A percentile compares a stretch with the other conserved stretches of the same genome.
phyloP scores from a whole-genome alignment of 2,888 invertebrate genomes.

The Cerastis rubricosa region DNA sequence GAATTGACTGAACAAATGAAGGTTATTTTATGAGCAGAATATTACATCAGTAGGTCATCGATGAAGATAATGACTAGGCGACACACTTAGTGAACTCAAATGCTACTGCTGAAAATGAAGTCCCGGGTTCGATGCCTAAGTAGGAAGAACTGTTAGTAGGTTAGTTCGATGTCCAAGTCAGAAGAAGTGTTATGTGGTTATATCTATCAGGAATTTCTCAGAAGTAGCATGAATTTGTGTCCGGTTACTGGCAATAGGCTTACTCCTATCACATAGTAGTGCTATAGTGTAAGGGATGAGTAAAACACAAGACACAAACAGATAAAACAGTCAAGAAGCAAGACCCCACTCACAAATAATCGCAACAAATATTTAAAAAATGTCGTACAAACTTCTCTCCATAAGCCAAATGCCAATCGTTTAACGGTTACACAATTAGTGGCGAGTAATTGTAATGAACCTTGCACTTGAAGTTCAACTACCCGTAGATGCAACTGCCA shows the following conservation, averaged over 20 bases:
- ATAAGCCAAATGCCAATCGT: conserved; percentile 19
- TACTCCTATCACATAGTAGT: not conserved
- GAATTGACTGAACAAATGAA: not conserved
- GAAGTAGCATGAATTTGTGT: not conserved
- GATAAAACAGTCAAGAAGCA: not conserved
- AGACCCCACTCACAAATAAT: not conserved
- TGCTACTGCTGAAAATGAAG: not conserved
- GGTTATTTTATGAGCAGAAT: not conserved
- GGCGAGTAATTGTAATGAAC: conserved; percentile 15
- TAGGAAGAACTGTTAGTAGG: not conserved
- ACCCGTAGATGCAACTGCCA: conserved; percentile 25
- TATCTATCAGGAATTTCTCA: not conserved
- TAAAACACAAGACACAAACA: not conserved
- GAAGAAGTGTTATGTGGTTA: not conserved
- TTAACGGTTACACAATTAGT: conserved; percentile 27
- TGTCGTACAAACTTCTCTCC: conserved; percentile 8
- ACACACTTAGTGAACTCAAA: not conserved
- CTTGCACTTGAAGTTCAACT: conserved; percentile 43
- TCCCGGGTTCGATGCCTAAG: not conserved
- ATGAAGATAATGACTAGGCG: not conserved
- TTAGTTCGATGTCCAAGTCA: not conserved
- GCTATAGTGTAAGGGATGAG: not conserved
- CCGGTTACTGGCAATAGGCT: not conserved
- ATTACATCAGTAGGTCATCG: not conserved
- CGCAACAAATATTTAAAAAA: conserved; percentile 25